Conservation (phyloP, 2,113 vertebrate species). For the Hoplias malabaricus region DNA sequence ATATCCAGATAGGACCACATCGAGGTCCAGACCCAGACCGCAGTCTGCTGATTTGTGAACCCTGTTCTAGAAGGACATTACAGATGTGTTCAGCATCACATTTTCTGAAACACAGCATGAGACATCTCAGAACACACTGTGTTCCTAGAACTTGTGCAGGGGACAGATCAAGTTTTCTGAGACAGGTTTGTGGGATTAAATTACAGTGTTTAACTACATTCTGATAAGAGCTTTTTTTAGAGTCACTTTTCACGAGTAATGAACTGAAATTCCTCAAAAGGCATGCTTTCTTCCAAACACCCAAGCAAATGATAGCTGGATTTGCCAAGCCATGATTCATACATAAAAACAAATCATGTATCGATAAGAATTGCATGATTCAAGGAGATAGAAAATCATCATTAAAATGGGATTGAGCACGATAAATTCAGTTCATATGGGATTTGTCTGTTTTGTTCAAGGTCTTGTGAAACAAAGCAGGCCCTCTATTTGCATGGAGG, state of each 20-base stretch:
- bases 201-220: not conserved
- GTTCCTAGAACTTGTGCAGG: no score
- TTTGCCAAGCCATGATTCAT: constrained; percentile 18
- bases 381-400: constrained; percentile 41
- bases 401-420: constrained; percentile 49
- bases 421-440: constrained; percentile 31
- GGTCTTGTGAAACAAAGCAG: constrained; percentile 46
- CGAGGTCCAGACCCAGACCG: no score
- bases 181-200: no score
- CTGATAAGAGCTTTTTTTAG: no score
- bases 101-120: no score
- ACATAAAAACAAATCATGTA: constrained; percentile 38
- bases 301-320: not conserved
- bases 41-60: no score
- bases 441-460: constrained; percentile 36
- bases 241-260: not conserved
- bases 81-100: no score
- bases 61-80: no score
- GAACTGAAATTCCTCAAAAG: not conserved
- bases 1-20: no score
- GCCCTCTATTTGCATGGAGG: constrained; percentile 43
- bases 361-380: constrained; percentile 40
- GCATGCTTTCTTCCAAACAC: not conserved
- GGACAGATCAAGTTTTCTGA: no score
- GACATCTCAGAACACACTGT: no score